Evolutionary conservation across 2,888 invertebrate species (phyloP).

Genomic region (Peribatodes rhomboidaria): DNA sequence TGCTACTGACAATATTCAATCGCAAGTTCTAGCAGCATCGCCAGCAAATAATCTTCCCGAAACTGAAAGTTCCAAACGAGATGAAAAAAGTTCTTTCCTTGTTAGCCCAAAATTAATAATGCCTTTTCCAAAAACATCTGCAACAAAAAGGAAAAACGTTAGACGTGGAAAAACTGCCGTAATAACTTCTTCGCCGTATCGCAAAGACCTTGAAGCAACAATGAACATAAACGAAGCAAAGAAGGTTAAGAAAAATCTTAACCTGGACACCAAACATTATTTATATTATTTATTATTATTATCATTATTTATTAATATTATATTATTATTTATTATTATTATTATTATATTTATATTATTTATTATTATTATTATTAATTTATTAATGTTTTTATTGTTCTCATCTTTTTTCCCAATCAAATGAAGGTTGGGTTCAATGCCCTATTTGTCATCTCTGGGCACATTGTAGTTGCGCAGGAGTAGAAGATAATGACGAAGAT

Average conservation of each 20-base stretch:
- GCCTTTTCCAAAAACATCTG: conserved; percentile 1
- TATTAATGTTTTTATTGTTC: background rate
- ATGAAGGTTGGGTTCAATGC: background rate
- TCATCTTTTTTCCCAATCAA: background rate
- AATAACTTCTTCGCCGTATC: background rate
- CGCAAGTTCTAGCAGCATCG: background rate
- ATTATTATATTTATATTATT: too few relatives aligned
- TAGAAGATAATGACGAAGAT: background rate
- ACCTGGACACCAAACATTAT: too few relatives aligned
- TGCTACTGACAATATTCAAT: background rate
- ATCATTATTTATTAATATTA: too few relatives aligned
- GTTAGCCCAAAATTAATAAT: background rate
- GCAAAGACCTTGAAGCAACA: background rate
- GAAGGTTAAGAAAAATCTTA: background rate
- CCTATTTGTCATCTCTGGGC: background rate
- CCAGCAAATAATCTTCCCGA: background rate
- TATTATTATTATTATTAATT: too few relatives aligned
- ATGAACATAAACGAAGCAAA: background rate
- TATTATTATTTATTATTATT: too few relatives aligned
- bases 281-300: too few relatives aligned
- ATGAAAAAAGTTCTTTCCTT: background rate
- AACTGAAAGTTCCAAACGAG: too few relatives aligned
- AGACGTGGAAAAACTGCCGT: background rate
- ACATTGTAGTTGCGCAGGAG: background rate
- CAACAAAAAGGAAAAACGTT: background rate